These are phyloP conservation scores for Nerophis lumbriciformis DNA, from an alignment of 2,113 vertebrate species.

Conservation along the genomic window DNA sequence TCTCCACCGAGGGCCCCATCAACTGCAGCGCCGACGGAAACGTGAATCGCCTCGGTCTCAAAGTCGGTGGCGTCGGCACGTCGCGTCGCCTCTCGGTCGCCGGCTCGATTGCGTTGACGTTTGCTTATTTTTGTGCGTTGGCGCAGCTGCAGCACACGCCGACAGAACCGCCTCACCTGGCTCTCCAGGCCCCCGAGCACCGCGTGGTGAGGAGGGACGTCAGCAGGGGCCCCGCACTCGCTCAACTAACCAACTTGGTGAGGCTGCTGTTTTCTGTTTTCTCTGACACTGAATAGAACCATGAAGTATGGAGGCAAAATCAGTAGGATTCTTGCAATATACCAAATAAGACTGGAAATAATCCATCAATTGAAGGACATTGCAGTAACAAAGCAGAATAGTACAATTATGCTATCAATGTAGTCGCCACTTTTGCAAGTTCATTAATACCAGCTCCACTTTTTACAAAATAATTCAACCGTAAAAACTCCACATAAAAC, in stretches of 20 bases:
- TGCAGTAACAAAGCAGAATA: too few species aligned
- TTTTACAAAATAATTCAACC: too few species aligned
- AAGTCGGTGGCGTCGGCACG: constrained; percentile 62
- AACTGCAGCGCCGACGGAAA: constrained; percentile 78
- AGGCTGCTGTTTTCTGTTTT: constrained; percentile 20
- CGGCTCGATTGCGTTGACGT: not conserved
- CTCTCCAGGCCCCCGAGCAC: constrained; percentile 59
- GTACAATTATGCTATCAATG: too few species aligned
- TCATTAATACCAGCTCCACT: too few species aligned
- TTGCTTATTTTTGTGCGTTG: not conserved
- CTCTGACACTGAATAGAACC: not conserved
- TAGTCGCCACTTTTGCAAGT: too few species aligned
- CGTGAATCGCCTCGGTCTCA: constrained; percentile 71
- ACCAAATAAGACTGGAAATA: too few species aligned
- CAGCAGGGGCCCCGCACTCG: constrained; percentile 48
- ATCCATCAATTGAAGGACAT: too few species aligned
- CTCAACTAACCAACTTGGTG: constrained; percentile 74
- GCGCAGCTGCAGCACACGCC: constrained; percentile 65
- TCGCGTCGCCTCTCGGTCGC: too few species aligned
- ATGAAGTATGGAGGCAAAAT: too few species aligned
- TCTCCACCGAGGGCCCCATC: constrained; percentile 68
- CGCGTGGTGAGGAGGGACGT: constrained; percentile 73
- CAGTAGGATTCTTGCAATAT: too few species aligned
- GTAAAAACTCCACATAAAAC: too few species aligned
- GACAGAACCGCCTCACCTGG: constrained; percentile 59